These are phyloP conservation scores for Sparus aurata DNA, from an alignment of 2,797 vertebrate species.

Conservation along the genomic window DNA sequence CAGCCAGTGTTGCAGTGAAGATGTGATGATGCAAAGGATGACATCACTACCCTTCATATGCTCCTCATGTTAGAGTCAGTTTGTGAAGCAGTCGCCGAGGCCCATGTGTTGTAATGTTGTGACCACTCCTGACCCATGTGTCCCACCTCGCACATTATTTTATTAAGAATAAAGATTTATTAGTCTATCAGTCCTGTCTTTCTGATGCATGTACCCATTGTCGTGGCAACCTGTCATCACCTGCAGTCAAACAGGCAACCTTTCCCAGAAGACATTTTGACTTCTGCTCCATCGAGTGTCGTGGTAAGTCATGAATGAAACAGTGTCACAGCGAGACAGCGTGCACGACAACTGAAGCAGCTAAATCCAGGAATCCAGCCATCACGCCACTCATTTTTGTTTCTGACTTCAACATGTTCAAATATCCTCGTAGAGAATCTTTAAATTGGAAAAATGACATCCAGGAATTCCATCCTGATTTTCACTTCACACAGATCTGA, in stretches of 20 bases:
- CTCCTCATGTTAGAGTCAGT: constrained; percentile 40
- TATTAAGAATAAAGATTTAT: constrained; percentile 81
- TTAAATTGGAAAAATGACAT: background rate
- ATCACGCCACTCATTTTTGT: background rate
- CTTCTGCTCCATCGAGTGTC: background rate
- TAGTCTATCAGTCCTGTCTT: constrained; percentile 44
- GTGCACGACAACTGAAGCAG: background rate
- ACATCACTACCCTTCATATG: constrained; percentile 34
- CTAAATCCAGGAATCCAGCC: background rate
- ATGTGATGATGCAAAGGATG: constrained; percentile 35
- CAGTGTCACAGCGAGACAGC: background rate
- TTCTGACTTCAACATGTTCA: background rate
- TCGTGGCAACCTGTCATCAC: background rate
- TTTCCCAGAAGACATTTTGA: background rate
- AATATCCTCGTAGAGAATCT: background rate
- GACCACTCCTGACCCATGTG: constrained; percentile 70
- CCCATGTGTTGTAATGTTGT: constrained; percentile 62
- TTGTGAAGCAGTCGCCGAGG: constrained; percentile 50
- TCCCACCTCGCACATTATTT: constrained; percentile 73
- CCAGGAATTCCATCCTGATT: background rate
- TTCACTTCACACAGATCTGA: background rate
- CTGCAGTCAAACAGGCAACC: background rate
- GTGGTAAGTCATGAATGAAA: background rate
- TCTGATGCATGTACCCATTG: constrained; percentile 34
- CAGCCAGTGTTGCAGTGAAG: constrained; percentile 49